phyloP scores from a whole-genome alignment of 2,888 invertebrate species.

The Amorpha juglandis region DNA sequence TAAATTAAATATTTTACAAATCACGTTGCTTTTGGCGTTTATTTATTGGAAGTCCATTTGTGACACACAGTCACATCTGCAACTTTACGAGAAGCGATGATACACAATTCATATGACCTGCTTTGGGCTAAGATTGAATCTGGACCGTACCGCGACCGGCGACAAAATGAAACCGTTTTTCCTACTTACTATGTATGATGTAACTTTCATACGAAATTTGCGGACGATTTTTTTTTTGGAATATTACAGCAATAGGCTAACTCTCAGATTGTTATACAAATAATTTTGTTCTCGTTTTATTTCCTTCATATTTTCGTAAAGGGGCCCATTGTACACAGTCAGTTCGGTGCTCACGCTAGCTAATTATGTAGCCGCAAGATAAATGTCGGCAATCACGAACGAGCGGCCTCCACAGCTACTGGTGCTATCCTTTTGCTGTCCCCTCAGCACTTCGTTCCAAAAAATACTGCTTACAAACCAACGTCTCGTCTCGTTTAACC shows the following conservation, averaged over 20 bases:
- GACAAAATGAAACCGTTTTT: background rate
- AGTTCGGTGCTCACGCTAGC: conserved; percentile 52
- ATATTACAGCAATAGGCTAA: background rate
- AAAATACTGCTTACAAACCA: conserved; percentile 20
- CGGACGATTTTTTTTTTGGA: background rate
- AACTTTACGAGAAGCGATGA: too few relatives aligned
- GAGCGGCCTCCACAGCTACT: conserved; percentile 41
- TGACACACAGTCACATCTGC: background rate
- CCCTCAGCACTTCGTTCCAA: conserved; percentile 4
- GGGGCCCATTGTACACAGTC: conserved; percentile 51
- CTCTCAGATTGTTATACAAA: background rate
- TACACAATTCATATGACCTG: background rate
- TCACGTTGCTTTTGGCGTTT: background rate
- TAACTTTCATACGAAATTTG: background rate
- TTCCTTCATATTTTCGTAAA: conserved; percentile 31
- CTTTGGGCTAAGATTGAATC: background rate
- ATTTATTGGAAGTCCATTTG: background rate
- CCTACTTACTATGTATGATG: too few relatives aligned
- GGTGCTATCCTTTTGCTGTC: conserved; percentile 18
- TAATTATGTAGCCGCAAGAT: conserved; percentile 76
- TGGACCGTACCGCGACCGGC: background rate
- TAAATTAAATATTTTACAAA: background rate
- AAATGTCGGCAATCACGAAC: conserved; percentile 78
- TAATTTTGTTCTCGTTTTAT: conserved; percentile 2
- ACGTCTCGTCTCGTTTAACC: background rate